These are phyloP conservation scores for Loriculus beryllinus DNA, from an alignment of 2,797 vertebrate species.

Conservation along the genomic window DNA sequence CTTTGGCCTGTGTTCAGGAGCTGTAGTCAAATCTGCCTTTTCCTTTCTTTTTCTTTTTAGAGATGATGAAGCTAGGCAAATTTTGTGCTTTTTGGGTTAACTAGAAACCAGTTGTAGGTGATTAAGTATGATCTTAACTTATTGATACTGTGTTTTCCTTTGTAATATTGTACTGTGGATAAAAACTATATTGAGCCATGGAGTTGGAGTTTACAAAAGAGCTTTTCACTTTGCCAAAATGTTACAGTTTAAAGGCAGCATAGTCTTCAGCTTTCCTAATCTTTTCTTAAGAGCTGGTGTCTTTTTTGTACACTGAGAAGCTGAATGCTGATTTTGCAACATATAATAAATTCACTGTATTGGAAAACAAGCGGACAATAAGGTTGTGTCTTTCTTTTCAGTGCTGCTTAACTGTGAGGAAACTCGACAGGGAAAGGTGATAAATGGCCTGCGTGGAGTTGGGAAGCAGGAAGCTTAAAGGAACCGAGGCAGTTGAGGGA, in stretches of 20 bases:
- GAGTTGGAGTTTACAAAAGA: constrained; percentile 78
- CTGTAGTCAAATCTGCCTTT: constrained; percentile 46
- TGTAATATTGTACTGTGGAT: constrained; percentile 76
- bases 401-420: not conserved
- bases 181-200: constrained; percentile 77
- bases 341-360: constrained; percentile 77
- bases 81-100: constrained; percentile 60
- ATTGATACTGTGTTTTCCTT: constrained; percentile 73
- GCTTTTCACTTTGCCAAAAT: constrained; percentile 80
- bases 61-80: constrained; percentile 38
- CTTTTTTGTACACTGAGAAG: constrained; percentile 76
- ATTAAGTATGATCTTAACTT: constrained; percentile 75
- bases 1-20: constrained; percentile 51
- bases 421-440: not conserved
- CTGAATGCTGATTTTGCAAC: constrained; percentile 75
- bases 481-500: not conserved
- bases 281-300: constrained; percentile 73
- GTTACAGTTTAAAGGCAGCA: constrained; percentile 66
- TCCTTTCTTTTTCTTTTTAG: not conserved
- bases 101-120: constrained; percentile 56
- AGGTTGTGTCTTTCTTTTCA: constrained; percentile 19
- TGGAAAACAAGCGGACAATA: constrained; percentile 40
- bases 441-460: not conserved
- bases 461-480: not conserved
- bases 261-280: constrained; percentile 69